These are phyloP conservation scores for Pyxicephalus adspersus DNA, from an alignment of 2,113 vertebrate genomes.

Conservation along the genomic window DNA sequence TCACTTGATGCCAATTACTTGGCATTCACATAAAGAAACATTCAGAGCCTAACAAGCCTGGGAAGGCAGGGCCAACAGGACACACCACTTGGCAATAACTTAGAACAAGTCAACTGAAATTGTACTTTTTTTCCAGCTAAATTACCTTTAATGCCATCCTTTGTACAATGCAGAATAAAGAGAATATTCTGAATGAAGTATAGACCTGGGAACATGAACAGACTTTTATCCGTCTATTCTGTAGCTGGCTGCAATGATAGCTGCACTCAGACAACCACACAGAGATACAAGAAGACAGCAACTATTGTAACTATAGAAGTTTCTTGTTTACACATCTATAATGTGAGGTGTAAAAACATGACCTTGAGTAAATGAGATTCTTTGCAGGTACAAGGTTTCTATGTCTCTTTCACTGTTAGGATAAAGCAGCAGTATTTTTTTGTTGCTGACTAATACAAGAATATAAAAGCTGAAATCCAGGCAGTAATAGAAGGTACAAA, in stretches of 20 bases:
- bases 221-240: background rate
- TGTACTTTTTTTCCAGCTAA: background rate
- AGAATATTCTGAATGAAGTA: background rate
- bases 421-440: background rate
- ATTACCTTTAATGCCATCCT: background rate
- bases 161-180: background rate
- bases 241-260: background rate
- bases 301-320: background rate
- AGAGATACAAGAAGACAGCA: background rate
- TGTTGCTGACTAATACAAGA: too few species aligned
- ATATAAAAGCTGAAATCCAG: too few species aligned
- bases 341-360: constrained; percentile 14
- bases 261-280: background rate
- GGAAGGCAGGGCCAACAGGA: background rate
- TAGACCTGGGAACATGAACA: background rate
- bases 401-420: background rate
- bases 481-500: too few species aligned
- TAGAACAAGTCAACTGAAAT: background rate
- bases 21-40: background rate
- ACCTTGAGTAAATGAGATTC: background rate
- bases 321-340: background rate
- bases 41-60: too few species aligned
- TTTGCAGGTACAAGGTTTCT: background rate
- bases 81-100: background rate
- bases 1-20: background rate